Conservation (phyloP, 2,797 vertebrate species). For the Chrysolophus pictus region DNA sequence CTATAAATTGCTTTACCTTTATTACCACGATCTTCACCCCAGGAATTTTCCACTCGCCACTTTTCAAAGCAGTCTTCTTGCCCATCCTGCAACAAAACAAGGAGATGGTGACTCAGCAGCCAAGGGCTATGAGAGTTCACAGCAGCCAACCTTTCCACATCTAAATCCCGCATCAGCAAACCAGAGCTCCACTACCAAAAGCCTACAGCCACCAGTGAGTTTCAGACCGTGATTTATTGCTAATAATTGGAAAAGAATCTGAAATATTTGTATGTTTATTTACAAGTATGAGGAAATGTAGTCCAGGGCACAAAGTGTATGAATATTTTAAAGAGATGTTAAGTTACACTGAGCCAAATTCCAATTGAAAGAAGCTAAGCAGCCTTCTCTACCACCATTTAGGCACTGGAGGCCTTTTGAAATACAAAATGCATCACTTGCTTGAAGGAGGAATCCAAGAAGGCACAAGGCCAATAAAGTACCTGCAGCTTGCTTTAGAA, state of each 20-base stretch:
- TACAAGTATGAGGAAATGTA: not conserved
- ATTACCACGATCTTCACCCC: constrained; percentile 98
- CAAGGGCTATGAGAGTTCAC: not conserved
- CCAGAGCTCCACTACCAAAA: not conserved
- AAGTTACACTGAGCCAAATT: not conserved
- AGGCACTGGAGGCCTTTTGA: not conserved
- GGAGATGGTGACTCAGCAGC: not conserved
- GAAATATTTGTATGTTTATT: not conserved
- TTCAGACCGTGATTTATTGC: not conserved
- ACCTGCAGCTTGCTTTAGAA: not conserved
- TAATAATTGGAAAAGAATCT: not conserved
- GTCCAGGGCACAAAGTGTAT: not conserved
- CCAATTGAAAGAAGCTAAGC: not conserved
- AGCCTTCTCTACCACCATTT: not conserved
- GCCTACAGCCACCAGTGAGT: not conserved
- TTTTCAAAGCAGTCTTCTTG: constrained; percentile 89
- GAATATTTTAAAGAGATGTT: not conserved
- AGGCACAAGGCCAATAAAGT: not conserved
- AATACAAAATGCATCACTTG: not conserved
- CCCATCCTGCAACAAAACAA: constrained; percentile 79
- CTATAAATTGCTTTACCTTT: constrained; percentile 86
- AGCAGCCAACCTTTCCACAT: not conserved
- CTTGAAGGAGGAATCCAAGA: not conserved
- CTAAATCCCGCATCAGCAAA: not conserved
- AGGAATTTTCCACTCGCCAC: constrained; percentile 99